Conservation (phyloP, 2,888 invertebrate species). For the Eilema sororculum region DNA sequence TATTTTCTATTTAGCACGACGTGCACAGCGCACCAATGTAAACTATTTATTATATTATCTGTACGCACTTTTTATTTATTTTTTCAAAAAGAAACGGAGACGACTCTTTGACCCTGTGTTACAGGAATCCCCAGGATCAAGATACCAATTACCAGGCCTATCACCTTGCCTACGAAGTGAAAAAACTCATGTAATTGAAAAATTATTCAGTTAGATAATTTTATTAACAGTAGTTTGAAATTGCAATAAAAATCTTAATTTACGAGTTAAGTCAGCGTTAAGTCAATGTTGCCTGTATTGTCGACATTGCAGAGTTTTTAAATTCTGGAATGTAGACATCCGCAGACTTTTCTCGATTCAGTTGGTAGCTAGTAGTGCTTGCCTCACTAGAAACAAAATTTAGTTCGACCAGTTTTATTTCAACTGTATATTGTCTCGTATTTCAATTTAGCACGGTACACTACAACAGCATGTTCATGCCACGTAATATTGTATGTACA, state of each 20-base stretch:
- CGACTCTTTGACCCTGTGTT: constrained; percentile 90
- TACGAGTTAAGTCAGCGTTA: constrained; percentile 60
- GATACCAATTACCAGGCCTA: constrained; percentile 98
- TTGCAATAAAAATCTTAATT: constrained; percentile 58
- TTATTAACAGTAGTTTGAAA: constrained; percentile 67
- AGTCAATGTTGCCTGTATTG: constrained; percentile 41
- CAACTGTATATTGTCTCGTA: constrained; percentile 52
- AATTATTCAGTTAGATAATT: constrained; percentile 79
- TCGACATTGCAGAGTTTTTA: constrained; percentile 29
- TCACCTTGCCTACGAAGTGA: constrained; percentile 99
- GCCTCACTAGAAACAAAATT: constrained; percentile 57
- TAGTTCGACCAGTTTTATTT: constrained; percentile 44
- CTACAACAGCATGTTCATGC: constrained; percentile 44
- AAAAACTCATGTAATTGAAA: constrained; percentile 98
- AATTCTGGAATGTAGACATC: constrained; percentile 33
- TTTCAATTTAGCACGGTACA: constrained; percentile 58
- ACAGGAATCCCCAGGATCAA: constrained; percentile 94
- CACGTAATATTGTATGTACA: constrained; percentile 36
- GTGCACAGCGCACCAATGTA: constrained; percentile 50
- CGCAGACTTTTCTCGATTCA: constrained; percentile 60
- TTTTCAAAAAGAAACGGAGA: constrained; percentile 67
- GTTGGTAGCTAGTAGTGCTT: constrained; percentile 66
- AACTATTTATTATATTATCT: constrained; percentile 34
- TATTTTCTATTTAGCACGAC: constrained; percentile 48
- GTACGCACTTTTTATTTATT: constrained; percentile 46